These are phyloP conservation scores for Alcis repandata DNA, from an alignment of 2,888 invertebrate genomes.

Conservation along the genomic window DNA sequence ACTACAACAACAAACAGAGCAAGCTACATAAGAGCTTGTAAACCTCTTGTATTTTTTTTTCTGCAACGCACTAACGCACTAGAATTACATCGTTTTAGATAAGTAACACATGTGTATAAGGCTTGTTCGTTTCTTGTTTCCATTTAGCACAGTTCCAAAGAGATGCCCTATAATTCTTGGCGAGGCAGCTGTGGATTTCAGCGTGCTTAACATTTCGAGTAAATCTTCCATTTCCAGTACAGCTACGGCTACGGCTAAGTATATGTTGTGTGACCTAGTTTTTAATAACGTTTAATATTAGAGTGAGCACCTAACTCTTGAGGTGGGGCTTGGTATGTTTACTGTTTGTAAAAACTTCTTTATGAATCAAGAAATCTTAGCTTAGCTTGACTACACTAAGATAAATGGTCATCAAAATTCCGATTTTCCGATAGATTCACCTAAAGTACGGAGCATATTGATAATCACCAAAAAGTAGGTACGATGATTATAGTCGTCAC, in stretches of 20 bases:
- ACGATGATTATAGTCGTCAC: too few relatives aligned
- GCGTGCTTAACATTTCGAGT: constrained; percentile 47
- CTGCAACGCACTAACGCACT: background rate
- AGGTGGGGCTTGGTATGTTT: constrained; percentile 7
- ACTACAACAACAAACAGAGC: too few relatives aligned
- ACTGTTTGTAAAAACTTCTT: background rate
- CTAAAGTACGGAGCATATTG: too few relatives aligned
- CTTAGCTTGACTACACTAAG: too few relatives aligned
- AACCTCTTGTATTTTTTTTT: background rate
- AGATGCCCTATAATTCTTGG: constrained; percentile 58
- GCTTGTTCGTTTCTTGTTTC: constrained; percentile 60
- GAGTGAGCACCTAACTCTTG: constrained; percentile 16
- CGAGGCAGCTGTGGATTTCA: constrained; percentile 51
- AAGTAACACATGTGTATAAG: constrained; percentile 43
- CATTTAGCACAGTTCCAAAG: constrained; percentile 60
- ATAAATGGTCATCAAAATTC: too few relatives aligned
- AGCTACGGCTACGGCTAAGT: constrained; percentile 33
- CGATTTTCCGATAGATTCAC: too few relatives aligned
- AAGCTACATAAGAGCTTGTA: too few relatives aligned
- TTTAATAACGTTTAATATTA: constrained; percentile 28
- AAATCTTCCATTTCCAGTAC: constrained; percentile 44
- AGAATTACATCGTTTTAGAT: background rate
- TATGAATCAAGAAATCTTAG: background rate
- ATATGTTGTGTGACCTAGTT: constrained; percentile 33
- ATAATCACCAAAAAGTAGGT: too few relatives aligned